phyloP scores from a whole-genome alignment of 2,888 invertebrate genomes.

The Drosophila suboccidentalis region DNA sequence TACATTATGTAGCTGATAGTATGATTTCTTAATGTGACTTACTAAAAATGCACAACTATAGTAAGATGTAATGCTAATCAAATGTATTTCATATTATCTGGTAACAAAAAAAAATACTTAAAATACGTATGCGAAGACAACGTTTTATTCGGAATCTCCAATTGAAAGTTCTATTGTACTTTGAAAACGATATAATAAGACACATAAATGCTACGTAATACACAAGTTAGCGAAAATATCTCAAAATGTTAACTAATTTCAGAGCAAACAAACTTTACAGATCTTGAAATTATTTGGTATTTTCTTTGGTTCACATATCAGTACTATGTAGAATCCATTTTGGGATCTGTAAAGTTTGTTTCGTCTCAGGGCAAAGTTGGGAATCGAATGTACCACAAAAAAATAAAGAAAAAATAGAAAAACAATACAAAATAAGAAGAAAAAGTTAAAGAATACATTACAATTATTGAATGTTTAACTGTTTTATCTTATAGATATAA shows the following conservation, averaged over 20 bases:
- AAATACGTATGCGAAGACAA: conserved; percentile 46
- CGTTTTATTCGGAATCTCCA: conserved; percentile 25
- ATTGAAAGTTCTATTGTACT: conserved; percentile 5
- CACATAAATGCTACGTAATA: conserved; percentile 4
- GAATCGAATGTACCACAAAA: conserved; percentile 7
- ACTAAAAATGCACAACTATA: conserved; percentile 45
- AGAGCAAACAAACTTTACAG: conserved; percentile 14
- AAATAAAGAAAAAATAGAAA: background rate
- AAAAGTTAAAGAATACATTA: conserved; percentile 22
- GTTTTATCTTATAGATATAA: conserved; percentile 50
- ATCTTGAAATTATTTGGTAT: conserved; percentile 15
- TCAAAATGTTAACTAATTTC: background rate
- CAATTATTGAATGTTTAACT: conserved; percentile 54
- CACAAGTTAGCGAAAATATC: conserved; percentile 38
- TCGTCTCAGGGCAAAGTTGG: background rate
- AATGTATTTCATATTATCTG: conserved; percentile 22
- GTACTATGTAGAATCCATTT: background rate
- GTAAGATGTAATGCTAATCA: conserved; percentile 18
- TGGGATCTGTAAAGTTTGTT: background rate
- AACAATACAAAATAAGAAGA: background rate
- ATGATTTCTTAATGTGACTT: conserved; percentile 38
- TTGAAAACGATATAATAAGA: conserved; percentile 4
- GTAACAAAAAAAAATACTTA: conserved; percentile 4
- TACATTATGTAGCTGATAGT: conserved; percentile 1
- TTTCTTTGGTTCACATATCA: conserved; percentile 36